phyloP scores from a whole-genome alignment of 2,113 vertebrate species.

The Brachypodius melanocephalos region DNA sequence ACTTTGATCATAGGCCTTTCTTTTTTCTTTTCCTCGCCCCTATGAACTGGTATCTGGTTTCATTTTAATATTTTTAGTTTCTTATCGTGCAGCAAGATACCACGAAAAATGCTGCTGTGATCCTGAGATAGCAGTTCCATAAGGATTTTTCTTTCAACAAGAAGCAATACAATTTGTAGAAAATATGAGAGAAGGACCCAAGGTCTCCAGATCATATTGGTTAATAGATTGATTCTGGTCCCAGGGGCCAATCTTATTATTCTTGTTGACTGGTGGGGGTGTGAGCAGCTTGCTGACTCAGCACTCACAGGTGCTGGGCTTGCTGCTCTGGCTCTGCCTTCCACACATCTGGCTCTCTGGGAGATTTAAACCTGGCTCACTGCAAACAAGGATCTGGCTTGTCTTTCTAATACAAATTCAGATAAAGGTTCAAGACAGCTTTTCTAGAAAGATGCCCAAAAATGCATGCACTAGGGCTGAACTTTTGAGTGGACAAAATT shows the following conservation, averaged over 20 bases:
- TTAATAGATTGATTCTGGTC: constrained; percentile 58
- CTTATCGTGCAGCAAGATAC: neutral
- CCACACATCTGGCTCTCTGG: fast-evolving
- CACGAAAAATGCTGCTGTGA: neutral
- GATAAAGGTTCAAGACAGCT: neutral
- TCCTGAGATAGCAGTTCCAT: neutral
- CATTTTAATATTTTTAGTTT: neutral
- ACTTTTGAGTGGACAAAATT: neutral
- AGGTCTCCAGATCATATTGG: constrained; percentile 26
- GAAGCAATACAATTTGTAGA: constrained; percentile 21
- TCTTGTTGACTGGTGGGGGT: neutral
- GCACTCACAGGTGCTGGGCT: neutral
- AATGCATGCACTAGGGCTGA: neutral
- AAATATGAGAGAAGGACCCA: neutral
- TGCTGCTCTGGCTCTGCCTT: neutral
- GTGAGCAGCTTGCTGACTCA: constrained; percentile 7
- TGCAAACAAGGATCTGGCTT: neutral
- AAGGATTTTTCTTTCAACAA: constrained; percentile 10
- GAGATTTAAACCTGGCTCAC: neutral
- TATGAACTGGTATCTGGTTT: neutral
- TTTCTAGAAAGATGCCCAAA: neutral
- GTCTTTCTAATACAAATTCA: neutral
- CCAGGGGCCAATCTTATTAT: neutral
- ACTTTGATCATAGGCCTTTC: neutral
- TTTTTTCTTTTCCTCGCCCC: fast-evolving